Conservation (phyloP, 2,797 vertebrate genomes). For the Chiroxiphia lanceolata region DNA sequence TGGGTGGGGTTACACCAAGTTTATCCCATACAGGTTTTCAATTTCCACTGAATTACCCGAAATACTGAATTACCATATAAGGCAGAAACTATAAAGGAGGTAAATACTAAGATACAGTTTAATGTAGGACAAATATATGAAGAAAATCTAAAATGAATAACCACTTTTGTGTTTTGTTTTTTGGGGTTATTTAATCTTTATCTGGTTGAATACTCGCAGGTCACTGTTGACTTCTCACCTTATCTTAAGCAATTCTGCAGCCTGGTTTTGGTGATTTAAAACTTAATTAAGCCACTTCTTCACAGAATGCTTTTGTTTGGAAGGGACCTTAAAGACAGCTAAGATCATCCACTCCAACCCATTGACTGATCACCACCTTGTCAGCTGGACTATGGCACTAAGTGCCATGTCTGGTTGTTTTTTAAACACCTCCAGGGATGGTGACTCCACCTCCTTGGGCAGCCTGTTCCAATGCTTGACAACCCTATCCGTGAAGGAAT, state of each 20-base stretch:
- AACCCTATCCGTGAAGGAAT: neutral
- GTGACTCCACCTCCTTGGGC: neutral
- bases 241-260: neutral
- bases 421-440: neutral
- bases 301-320: neutral
- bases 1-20: constrained; percentile 39
- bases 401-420: neutral
- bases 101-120: neutral
- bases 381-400: neutral
- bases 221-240: neutral
- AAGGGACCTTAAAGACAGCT: neutral
- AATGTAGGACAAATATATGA: neutral
- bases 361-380: neutral
- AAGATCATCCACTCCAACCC: neutral
- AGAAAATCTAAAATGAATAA: neutral
- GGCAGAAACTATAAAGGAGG: neutral
- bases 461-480: neutral
- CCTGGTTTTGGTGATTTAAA: neutral
- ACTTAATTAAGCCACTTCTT: neutral
- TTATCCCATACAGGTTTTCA: neutral
- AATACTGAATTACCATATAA: neutral
- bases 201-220: neutral
- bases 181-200: neutral
- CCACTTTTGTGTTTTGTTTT: neutral
- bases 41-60: neutral